phyloP scores from a whole-genome alignment of 2,113 vertebrate genomes.

The Gymnogyps californianus region DNA sequence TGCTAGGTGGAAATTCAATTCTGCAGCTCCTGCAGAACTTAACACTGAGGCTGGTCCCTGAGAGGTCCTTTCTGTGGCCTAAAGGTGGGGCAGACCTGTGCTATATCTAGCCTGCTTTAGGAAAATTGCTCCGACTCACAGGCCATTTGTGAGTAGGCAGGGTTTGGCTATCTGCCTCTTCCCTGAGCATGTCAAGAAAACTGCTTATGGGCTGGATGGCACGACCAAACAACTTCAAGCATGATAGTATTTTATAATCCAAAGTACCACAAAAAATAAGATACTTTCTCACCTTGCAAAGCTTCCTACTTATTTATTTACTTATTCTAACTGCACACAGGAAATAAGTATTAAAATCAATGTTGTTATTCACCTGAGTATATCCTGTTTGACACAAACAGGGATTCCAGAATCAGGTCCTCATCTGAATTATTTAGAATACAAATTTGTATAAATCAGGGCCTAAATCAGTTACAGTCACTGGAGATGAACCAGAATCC shows the following conservation, averaged over 20 bases:
- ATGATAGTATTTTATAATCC: neutral
- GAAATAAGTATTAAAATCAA: neutral
- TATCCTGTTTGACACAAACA: neutral
- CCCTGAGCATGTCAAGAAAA: neutral
- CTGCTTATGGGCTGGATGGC: neutral
- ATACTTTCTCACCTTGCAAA: neutral
- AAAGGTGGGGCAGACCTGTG: neutral
- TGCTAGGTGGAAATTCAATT: neutral
- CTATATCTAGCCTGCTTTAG: neutral
- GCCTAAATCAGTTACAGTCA: neutral
- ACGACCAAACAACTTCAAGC: neutral
- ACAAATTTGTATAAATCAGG: neutral
- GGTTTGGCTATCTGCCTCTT: neutral
- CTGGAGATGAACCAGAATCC: neutral
- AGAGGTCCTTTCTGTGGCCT: neutral
- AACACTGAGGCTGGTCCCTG: neutral
- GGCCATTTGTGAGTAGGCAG: neutral
- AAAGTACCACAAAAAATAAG: neutral
- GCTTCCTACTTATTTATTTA: neutral
- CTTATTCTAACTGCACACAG: no score
- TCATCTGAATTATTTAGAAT: neutral
- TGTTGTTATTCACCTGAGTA: neutral
- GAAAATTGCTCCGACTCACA: neutral
- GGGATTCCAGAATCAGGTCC: neutral
- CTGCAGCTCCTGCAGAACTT: neutral